Evolutionary conservation across 2,113 vertebrate genomes (phyloP).

Genomic region (Pelmatolapia mariae): DNA sequence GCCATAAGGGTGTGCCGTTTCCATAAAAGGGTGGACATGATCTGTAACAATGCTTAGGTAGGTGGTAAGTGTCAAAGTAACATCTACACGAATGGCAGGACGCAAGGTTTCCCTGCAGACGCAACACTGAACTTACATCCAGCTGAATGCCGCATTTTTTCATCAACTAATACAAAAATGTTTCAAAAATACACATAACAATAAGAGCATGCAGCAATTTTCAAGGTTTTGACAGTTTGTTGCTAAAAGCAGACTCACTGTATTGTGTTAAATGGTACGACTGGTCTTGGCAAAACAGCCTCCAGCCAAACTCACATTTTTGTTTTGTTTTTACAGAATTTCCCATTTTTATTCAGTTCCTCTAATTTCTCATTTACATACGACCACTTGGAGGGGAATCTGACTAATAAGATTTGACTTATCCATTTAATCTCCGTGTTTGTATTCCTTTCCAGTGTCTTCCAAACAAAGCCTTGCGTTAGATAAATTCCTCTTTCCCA

Average conservation of each 20-base stretch:
- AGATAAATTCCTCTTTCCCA: slow-evolving; percentile 19
- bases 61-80: not conserved
- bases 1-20: not conserved
- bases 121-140: fast-evolving
- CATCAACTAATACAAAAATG: not conserved
- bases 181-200: not conserved
- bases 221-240: not conserved
- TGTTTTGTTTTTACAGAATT: not conserved
- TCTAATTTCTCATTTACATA: not conserved
- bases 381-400: not conserved
- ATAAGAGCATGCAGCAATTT: not conserved
- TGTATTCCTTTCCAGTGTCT: not conserved
- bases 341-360: not conserved
- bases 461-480: not conserved
- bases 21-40: not conserved
- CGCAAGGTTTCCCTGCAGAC: not conserved
- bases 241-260: not conserved
- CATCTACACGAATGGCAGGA: not conserved
- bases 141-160: not conserved
- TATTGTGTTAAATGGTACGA: not conserved
- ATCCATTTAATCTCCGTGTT: not conserved
- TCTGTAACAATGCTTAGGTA: not conserved
- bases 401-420: not conserved
- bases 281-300: not conserved
- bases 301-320: not conserved